Evolutionary conservation across 2,797 vertebrate species (phyloP).

Genomic region (Syncerus caffer): DNA sequence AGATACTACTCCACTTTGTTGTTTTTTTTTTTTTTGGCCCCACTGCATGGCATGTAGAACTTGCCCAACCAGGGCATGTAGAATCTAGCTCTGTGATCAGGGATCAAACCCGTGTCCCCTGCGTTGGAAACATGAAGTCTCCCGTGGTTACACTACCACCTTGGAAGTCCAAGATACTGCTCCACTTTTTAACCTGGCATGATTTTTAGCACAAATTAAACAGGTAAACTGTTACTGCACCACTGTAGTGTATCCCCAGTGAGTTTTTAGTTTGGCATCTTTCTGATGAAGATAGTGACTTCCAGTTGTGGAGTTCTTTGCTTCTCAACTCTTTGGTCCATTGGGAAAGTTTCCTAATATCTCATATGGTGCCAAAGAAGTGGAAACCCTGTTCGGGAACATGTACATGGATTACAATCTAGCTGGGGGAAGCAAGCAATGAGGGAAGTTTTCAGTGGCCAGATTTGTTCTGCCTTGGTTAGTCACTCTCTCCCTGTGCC

Average conservation of each 20-base stretch:
- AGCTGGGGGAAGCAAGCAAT: neutral
- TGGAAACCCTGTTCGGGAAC: neutral
- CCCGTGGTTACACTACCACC: neutral
- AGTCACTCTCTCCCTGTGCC: neutral
- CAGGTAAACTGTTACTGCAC: neutral
- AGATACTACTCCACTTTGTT: neutral
- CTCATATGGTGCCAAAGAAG: neutral
- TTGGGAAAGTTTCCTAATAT: constrained; percentile 22
- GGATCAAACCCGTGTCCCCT: neutral
- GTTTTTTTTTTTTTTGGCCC: neutral
- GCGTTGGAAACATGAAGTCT: neutral
- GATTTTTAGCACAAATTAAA: neutral
- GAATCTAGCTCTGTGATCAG: neutral
- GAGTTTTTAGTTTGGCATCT: neutral
- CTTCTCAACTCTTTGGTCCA: neutral
- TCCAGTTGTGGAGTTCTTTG: constrained; percentile 3
- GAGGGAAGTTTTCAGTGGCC: neutral
- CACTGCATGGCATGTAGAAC: neutral
- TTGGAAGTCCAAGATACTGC: neutral
- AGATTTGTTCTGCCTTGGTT: neutral
- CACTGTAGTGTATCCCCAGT: neutral
- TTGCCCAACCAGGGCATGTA: neutral
- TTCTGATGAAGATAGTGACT: constrained; percentile 8
- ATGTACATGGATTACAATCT: neutral
- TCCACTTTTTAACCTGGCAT: neutral